Evolutionary conservation across 2,888 invertebrate species (phyloP).

Genomic region (Epirrhoe tristata): DNA sequence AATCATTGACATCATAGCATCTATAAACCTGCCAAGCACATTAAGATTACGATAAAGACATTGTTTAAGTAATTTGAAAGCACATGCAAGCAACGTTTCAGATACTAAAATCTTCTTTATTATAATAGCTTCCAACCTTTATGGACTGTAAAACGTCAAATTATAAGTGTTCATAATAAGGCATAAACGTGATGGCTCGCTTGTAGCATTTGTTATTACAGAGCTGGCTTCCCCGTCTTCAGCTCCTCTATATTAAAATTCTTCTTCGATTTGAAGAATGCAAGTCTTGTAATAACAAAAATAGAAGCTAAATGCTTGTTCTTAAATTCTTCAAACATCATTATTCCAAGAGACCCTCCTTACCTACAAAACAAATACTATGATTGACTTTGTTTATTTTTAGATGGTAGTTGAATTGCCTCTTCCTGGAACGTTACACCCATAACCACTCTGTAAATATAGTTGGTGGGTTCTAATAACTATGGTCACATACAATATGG

Average conservation of each 20-base stretch:
- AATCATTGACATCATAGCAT: conserved; percentile 60
- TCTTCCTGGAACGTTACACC: conserved; percentile 75
- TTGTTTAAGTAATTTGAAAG: conserved; percentile 47
- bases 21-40: conserved; percentile 53
- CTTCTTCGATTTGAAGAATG: conserved; percentile 52
- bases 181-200: conserved; percentile 47
- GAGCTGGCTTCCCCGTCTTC: conserved; percentile 33
- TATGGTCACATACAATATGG: conserved; percentile 36
- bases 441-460: conserved; percentile 76
- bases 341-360: conserved; percentile 70
- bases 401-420: conserved; percentile 74
- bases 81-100: conserved; percentile 36
- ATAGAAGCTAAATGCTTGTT: conserved; percentile 56
- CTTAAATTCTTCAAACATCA: conserved; percentile 72
- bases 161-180: conserved; percentile 52
- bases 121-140: conserved; percentile 50
- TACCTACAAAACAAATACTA: conserved; percentile 75
- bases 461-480: conserved; percentile 48
- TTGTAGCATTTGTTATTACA: conserved; percentile 37
- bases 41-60: conserved; percentile 45
- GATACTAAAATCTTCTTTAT: conserved; percentile 44
- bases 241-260: conserved; percentile 25
- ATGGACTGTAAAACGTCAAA: conserved; percentile 52
- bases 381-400: conserved; percentile 78
- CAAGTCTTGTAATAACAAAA: conserved; percentile 48